Evolutionary conservation across 2,113 vertebrate genomes (phyloP), one percentile per base, ranked within the genome.

Genomic region (Eolophus roseicapilla): DNA sequence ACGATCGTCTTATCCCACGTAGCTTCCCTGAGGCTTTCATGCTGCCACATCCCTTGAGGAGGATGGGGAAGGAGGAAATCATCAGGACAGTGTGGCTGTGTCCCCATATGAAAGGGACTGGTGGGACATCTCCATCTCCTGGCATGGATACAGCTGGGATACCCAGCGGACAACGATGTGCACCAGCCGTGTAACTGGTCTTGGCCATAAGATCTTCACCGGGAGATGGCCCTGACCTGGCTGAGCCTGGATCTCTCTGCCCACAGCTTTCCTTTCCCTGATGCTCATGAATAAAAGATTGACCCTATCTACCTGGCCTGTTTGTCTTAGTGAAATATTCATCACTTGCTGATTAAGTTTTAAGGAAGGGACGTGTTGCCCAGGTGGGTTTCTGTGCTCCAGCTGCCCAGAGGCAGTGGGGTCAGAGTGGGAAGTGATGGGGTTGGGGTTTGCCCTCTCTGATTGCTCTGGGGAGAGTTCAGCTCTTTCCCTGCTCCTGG

Each of bases 271-370:
- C 79, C 60, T 13, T 91, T 93, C 92, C 82, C 50, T 5, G 6
- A 20, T 13, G 55, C 62, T 85, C 93, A 84, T 97, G 77, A 96
- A 97, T 97, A 96, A 97, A 94, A 84, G 23, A 97, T 96, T 46
- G 28, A 19, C 76, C 73, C 21, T 17, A n/a, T 82, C 88, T 95
- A 97, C 96, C 96, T 95, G 95, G 95, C 82, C 96, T 97, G 88
- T 97, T 97, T 97, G 97, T 97, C 90, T 57, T 88, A 11, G 10
- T 97, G 73, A 97, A 97, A 96, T 94, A 97, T 97, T 97, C 20
- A 97, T 95, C 4, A 4, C 44, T 24, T 82, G 92, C 97, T 97
- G 85, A 96, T 97, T 97, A 97, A 97, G 87, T 92, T 97, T 97
- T 97, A 90, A 97, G 94, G 85, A 96, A 95, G 90, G 77, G 86